Percentiles rank a stretch among this genome's conserved stretches.
Conservation (phyloP, 2,888 invertebrate species). For the Rugalucina vietnamica region DNA sequence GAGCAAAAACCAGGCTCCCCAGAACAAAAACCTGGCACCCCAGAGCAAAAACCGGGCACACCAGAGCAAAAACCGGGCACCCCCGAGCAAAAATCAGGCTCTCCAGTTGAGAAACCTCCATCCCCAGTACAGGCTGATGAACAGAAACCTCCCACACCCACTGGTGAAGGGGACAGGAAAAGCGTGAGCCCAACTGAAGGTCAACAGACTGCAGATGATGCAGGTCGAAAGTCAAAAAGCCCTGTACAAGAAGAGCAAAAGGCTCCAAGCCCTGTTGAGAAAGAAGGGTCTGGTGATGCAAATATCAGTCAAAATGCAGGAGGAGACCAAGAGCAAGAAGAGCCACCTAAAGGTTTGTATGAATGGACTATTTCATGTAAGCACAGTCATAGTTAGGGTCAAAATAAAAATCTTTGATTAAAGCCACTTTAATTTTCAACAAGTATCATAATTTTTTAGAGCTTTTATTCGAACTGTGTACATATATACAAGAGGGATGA, state of each 20-base stretch:
- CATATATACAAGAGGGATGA: too few relatives aligned
- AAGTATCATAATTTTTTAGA: too few relatives aligned
- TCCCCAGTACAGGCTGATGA: not conserved
- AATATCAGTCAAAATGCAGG: conserved; percentile 50
- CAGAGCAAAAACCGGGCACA: conserved; percentile 31
- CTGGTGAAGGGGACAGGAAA: conserved; percentile 29
- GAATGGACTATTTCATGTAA: too few relatives aligned
- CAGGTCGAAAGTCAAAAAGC: conserved; percentile 54
- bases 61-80: conserved; percentile 21
- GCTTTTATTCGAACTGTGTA: too few relatives aligned
- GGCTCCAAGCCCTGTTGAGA: conserved; percentile 47
- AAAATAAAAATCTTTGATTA: too few relatives aligned
- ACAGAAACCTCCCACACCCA: not conserved
- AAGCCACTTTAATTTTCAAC: too few relatives aligned
- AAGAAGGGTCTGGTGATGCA: conserved; percentile 33
- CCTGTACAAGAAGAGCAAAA: conserved; percentile 38
- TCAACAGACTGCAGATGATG: conserved; percentile 35
- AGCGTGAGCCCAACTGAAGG: not conserved
- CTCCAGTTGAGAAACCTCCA: conserved; percentile 8
- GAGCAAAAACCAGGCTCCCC: too few relatives aligned
- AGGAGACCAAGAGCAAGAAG: conserved; percentile 16
- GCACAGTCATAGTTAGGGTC: too few relatives aligned
- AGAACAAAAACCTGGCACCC: too few relatives aligned
- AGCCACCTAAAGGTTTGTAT: not conserved
- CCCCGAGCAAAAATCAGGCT: conserved; percentile 40